Conservation (phyloP, 2,888 invertebrate genomes). For the Parnassius mnemosyne region DNA sequence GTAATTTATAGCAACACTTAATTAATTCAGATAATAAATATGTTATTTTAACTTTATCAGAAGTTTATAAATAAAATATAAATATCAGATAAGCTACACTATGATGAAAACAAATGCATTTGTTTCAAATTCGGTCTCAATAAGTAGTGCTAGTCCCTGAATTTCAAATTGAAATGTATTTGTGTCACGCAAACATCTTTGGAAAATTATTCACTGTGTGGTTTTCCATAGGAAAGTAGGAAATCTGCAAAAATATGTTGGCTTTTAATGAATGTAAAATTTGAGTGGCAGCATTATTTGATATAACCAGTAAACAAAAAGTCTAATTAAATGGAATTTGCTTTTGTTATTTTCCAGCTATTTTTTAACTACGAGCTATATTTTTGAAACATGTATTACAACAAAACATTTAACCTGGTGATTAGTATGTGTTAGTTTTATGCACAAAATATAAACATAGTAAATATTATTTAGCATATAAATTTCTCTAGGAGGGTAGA, state of each 20-base stretch:
- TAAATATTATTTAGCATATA: too few species aligned
- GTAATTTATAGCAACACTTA: slow-evolving; percentile 6
- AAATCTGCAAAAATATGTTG: slow-evolving; percentile 5
- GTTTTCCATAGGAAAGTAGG: slow-evolving; percentile 10
- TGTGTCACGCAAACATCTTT: slow-evolving; percentile 7
- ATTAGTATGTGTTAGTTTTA: too few species aligned
- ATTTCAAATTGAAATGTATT: slow-evolving; percentile 25
- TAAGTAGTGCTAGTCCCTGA: slow-evolving; percentile 8
- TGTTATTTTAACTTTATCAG: slow-evolving; percentile 19
- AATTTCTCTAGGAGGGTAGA: too few species aligned
- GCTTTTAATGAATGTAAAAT: not conserved
- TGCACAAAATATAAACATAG: too few species aligned
- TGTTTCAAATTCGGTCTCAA: slow-evolving; percentile 18
- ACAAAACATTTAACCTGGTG: too few species aligned
- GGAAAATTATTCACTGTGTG: slow-evolving; percentile 5
- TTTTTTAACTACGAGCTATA: too few species aligned
- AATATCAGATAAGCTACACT: slow-evolving; percentile 13
- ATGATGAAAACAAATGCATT: slow-evolving; percentile 6
- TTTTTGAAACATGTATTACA: too few species aligned
- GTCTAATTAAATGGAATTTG: not conserved
- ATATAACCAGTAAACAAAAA: not conserved
- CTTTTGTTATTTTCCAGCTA: too few species aligned
- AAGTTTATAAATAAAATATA: slow-evolving; percentile 23
- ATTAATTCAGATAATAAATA: slow-evolving; percentile 20
- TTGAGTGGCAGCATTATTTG: not conserved